phyloP scores from a whole-genome alignment of 2,888 invertebrate species.

The Parnassius apollo region DNA sequence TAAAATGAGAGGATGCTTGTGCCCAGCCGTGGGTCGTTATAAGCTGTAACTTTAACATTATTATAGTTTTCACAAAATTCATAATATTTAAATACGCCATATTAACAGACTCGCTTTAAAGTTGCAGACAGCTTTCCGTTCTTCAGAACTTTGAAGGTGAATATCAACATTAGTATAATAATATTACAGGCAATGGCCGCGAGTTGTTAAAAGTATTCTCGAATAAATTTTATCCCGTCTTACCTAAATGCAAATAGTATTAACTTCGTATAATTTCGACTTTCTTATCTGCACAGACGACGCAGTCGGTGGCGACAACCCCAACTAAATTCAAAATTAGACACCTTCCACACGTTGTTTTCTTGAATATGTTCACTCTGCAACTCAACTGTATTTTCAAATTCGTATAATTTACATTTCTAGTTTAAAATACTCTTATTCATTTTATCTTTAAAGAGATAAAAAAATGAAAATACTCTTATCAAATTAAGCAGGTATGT shows the following conservation, averaged over 20 bases:
- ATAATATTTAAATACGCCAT: slow-evolving; percentile 19
- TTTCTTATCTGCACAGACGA: slow-evolving; percentile 53
- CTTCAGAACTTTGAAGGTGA: slow-evolving; percentile 28
- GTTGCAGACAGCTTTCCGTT: slow-evolving; percentile 20
- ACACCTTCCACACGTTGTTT: slow-evolving; percentile 26
- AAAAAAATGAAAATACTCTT: no score
- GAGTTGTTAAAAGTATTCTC: slow-evolving; percentile 41
- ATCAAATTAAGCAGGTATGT: no score
- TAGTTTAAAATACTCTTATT: no score
- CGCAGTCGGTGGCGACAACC: slow-evolving; percentile 41
- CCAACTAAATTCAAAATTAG: slow-evolving; percentile 32
- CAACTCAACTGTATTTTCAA: neutral
- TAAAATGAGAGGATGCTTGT: no score
- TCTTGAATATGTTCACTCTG: slow-evolving; percentile 2
- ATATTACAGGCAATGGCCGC: slow-evolving; percentile 25
- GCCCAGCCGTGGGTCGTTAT: no score
- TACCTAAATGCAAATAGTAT: slow-evolving; percentile 59
- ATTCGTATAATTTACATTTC: neutral
- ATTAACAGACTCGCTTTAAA: slow-evolving; percentile 14
- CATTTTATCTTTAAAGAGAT: no score
- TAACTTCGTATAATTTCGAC: slow-evolving; percentile 58
- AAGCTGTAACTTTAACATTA: no score
- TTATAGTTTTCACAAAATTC: neutral
- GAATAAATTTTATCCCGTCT: slow-evolving; percentile 54
- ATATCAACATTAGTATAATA: slow-evolving; percentile 28